Evolutionary conservation across 2,797 vertebrate genomes (phyloP).

Genomic region (Neopelma chrysocephalum): DNA sequence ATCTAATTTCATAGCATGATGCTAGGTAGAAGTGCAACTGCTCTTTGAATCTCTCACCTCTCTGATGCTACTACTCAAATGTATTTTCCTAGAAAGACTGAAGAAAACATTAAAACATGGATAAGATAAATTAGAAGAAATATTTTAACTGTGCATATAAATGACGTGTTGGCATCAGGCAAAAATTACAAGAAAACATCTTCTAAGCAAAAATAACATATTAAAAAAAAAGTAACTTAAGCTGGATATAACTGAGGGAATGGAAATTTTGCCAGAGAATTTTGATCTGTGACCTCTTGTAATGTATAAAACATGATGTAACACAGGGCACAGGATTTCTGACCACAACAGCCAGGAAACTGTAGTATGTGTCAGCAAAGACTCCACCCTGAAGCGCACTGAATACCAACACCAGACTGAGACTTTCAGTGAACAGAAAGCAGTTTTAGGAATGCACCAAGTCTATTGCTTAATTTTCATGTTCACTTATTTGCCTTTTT

Average conservation of each 20-base stretch:
- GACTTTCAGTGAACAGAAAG: background rate
- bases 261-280: background rate
- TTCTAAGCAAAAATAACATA: background rate
- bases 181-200: background rate
- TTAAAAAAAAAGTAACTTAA: background rate
- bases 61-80: background rate
- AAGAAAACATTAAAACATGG: background rate
- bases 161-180: background rate
- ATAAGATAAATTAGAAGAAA: background rate
- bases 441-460: background rate
- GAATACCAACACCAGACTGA: background rate
- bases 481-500: rapidly evolving
- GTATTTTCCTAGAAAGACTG: background rate
- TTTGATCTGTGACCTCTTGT: background rate
- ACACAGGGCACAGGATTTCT: background rate
- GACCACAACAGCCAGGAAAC: background rate
- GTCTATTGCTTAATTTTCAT: background rate
- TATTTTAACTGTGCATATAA: background rate
- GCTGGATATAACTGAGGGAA: background rate
- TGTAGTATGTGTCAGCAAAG: background rate
- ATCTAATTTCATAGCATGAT: background rate
- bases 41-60: background rate
- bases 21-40: background rate
- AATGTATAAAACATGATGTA: background rate
- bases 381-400: background rate